Base-by-base conservation (phyloP, 92 coral and sea anemone species). In the Epizoanthus fatuus region DNA sequence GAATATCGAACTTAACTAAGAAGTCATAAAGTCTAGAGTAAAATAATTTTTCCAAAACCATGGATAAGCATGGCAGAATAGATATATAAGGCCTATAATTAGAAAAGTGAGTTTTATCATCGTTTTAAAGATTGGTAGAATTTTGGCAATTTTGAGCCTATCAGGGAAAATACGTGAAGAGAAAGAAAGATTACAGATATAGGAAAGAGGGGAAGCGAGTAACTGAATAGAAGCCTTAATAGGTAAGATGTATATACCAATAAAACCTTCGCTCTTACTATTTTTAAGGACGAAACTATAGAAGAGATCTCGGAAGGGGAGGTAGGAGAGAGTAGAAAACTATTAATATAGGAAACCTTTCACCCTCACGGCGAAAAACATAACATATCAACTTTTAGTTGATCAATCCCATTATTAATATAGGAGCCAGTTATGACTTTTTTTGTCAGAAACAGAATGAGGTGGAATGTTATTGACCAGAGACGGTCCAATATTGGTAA, bases 31-130 rank as follows among this genome's bases (percentile, higher is more conserved):
- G 70, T 58, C 86, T 56, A 58, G 32, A 54, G 76, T 62, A 85
- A 74, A 85, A 45, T 15, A 74, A 51, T 63, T 65, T 84, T 65
- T 84, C 71, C 7, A 72, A 17, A 42, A 81, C 65, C 77, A 69
- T 81, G 70, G 86, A 81, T 14, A 81, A 59, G 58, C 76, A 69
- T 14, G 74, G 58, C 3, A 80, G 74, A 62, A 63, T 65, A 14
- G 79, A 82, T 53, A 82, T 82, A n/a, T n/a, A n/a, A 82, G 86
- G 81, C 84, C 84, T 63, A 63, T 75, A 74, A 54, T 85, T 75
- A 56, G 89, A 74, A 68, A 75, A 74, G 42, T 29, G 53, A 63
- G 84, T 52, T 39, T 42, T 58, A 75, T 74, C 77, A 64, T 66
- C 76, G 3, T 51, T 85, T 79, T 75, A 35, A 63, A 63, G 54